A percentile compares a stretch with the other conserved stretches of the same genome.
These are phyloP conservation scores for Cyprinodon brontotheroides DNA, from an alignment of 2,113 vertebrate species.

Conservation along the genomic window DNA sequence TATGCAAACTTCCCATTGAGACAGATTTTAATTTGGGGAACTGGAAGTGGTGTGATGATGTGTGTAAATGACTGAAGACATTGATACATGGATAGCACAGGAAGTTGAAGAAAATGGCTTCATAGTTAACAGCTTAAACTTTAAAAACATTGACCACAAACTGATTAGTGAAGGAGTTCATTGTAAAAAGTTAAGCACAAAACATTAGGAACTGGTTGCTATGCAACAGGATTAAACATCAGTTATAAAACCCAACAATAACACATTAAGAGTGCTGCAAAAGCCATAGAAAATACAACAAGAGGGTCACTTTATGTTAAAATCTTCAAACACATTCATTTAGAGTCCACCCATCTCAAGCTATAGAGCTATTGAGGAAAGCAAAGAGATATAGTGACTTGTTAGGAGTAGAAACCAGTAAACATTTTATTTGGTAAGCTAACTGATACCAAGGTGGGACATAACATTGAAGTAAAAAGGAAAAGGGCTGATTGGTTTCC, in stretches of 20 bases:
- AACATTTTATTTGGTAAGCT: too few relatives aligned
- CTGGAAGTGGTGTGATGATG: constrained; percentile 31
- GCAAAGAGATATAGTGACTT: too few relatives aligned
- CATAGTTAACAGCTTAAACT: constrained; percentile 1
- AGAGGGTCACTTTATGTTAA: too few relatives aligned
- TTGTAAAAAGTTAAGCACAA: background rate
- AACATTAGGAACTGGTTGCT: background rate
- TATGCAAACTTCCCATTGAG: constrained; percentile 40
- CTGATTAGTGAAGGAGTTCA: background rate
- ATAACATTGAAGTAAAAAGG: too few relatives aligned
- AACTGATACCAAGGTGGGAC: too few relatives aligned
- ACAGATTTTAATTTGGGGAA: constrained; percentile 18
- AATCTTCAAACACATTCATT: too few relatives aligned
- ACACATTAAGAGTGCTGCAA: background rate
- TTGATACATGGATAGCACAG: constrained; percentile 30
- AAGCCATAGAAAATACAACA: background rate
- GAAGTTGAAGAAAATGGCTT: constrained; percentile 3
- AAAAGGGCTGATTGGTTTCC: too few relatives aligned
- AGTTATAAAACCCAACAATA: background rate
- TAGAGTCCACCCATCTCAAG: too few relatives aligned
- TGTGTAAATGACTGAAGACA: constrained; percentile 42
- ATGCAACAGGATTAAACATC: background rate
- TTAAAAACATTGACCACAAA: background rate
- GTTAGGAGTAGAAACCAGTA: too few relatives aligned
- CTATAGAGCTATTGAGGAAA: too few relatives aligned